Percentiles rank a stretch among this genome's conserved stretches.
Evolutionary conservation across 2,888 invertebrate species (phyloP).

Genomic region (Thecocarcelia acutangulata): DNA sequence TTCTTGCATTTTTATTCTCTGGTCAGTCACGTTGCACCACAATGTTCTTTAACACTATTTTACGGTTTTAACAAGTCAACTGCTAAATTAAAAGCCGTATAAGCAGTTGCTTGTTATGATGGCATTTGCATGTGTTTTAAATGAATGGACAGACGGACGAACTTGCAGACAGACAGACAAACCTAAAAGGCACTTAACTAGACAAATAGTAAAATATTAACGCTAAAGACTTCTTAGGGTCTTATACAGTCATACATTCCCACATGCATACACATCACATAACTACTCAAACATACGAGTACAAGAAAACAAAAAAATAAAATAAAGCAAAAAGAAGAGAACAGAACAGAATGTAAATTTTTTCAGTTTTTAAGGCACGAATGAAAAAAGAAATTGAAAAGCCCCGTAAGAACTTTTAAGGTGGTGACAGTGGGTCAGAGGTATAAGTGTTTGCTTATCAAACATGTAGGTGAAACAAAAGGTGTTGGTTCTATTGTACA

Average conservation of each 20-base stretch:
- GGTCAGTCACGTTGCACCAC: slow-evolving; percentile 65
- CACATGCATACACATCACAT: background rate
- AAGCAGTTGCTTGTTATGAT: slow-evolving; percentile 61
- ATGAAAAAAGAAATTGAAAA: slow-evolving; percentile 20
- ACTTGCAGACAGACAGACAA: slow-evolving; percentile 30
- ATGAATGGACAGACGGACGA: slow-evolving; percentile 57
- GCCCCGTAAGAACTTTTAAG: background rate
- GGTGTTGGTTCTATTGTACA: slow-evolving; percentile 24
- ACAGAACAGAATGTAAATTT: slow-evolving; percentile 37
- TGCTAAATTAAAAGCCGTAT: slow-evolving; percentile 68
- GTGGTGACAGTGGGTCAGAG: slow-evolving; percentile 20
- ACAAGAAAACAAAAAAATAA: background rate
- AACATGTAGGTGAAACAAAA: slow-evolving; percentile 54
- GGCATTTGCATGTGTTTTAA: slow-evolving; percentile 63
- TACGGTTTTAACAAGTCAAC: slow-evolving; percentile 68
- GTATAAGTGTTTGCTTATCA: slow-evolving; percentile 69
- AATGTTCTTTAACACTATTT: slow-evolving; percentile 66
- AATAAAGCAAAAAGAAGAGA: too few species aligned
- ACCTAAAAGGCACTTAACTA: slow-evolving; percentile 29
- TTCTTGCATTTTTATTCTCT: slow-evolving; percentile 13
- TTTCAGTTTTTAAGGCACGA: slow-evolving; percentile 34
- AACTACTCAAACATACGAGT: background rate
- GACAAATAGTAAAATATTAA: slow-evolving; percentile 53
- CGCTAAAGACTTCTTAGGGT: slow-evolving; percentile 29
- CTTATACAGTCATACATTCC: background rate